Evolutionary conservation across 92 coral and sea anemone genomes (phyloP), one percentile per base, ranked within the genome.

Genomic region (Anthopleura xanthogrammica): DNA sequence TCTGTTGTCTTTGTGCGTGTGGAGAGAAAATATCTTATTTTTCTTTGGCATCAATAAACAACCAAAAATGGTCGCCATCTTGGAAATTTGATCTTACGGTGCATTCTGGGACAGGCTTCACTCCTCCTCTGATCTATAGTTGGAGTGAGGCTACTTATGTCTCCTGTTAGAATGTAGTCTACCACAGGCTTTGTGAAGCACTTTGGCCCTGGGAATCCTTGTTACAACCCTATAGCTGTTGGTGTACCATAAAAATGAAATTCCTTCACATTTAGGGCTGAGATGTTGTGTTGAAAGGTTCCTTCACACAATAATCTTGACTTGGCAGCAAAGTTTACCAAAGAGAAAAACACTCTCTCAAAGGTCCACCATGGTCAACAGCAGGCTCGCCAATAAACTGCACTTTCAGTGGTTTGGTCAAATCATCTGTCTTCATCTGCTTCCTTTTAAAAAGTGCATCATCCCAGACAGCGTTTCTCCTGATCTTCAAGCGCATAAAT

Each of bases 161-260:
- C 79, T 4, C 84, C 86, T 62, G 62, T 43, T 29, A 72, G 39
- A 50, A 89, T 85, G 78, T 85, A 85, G 43, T 89, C 92, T 22
- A 39, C 83, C 17, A 87, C 87, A 74, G 87, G 43, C 74, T 88
- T 85, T 22, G 60, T 68, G 57, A 88, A 85, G 56, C 88, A 88
- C 41, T 85, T 85, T 36, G 80, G 85, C 17, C 91, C 89, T 6
- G 88, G 82, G 56, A 72, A 88, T 7, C 86, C 89, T 80, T 88
- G 89, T 52, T 85, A 42, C 29, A 88, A 36, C 10, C 89, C 86
- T 14, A 84, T 20, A 7, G 86, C 77, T 85, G 91, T 85, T 12
- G 76, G 17, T 42, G 80, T 46, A 24, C 91, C 86, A 80, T 60
- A 84, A 10, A 77, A 20, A 82, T 13, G 40, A 84, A 42, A 78